phyloP scores from a whole-genome alignment of 2,797 vertebrate genomes.

The Loris lydekkerianus region DNA sequence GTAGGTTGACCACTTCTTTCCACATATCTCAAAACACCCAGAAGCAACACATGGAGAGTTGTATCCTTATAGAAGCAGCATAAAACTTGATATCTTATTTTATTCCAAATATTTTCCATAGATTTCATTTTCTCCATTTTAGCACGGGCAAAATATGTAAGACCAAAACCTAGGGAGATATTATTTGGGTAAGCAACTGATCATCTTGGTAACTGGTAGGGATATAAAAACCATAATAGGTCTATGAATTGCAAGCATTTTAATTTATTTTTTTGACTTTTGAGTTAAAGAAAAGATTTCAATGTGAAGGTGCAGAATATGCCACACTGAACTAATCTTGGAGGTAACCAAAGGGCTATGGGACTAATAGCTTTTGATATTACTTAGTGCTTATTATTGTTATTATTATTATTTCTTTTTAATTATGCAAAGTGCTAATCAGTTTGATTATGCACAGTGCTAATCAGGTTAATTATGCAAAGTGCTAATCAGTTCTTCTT shows the following conservation, averaged over 20 bases:
- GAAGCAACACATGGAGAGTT: not conserved
- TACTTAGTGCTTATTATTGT: slow-evolving; percentile 93
- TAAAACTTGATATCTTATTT: slow-evolving; percentile 60
- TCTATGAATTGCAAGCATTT: slow-evolving; percentile 67
- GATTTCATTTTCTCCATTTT: slow-evolving; percentile 42
- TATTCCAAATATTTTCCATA: slow-evolving; percentile 2
- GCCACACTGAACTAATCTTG: slow-evolving; percentile 86
- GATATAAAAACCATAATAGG: slow-evolving; percentile 38
- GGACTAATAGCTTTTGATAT: slow-evolving; percentile 91
- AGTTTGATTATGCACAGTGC: slow-evolving; percentile 94
- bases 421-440: slow-evolving; percentile 90
- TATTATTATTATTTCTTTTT: slow-evolving; percentile 94
- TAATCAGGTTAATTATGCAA: slow-evolving; percentile 95
- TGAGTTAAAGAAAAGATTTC: slow-evolving; percentile 82
- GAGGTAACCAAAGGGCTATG: slow-evolving; percentile 87
- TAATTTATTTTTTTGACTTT: slow-evolving; percentile 80
- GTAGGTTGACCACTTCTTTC: not conserved
- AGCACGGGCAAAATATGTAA: not conserved
- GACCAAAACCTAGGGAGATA: not conserved
- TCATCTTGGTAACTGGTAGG: slow-evolving; percentile 60
- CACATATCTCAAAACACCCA: not conserved
- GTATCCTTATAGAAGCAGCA: not conserved
- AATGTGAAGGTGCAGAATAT: slow-evolving; percentile 86
- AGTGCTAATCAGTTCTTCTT: slow-evolving; percentile 94
- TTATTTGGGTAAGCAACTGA: not conserved